Conservation (phyloP, 2,888 invertebrate species). For the Molorchus minor region DNA sequence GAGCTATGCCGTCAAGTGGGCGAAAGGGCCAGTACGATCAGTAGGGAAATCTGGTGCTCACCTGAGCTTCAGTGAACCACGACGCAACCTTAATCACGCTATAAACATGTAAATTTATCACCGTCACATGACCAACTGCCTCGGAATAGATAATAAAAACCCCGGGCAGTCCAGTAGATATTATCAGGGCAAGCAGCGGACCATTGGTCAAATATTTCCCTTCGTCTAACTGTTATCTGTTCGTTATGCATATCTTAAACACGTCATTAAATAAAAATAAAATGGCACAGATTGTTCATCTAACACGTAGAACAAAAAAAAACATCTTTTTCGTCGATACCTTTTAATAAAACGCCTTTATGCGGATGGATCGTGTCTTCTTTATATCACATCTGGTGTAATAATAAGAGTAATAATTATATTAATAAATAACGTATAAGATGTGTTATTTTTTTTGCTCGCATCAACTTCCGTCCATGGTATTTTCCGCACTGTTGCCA, state of each 20-base stretch:
- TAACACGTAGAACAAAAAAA: slow-evolving; percentile 6
- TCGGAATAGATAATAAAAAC: slow-evolving; percentile 45
- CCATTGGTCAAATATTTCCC: slow-evolving; percentile 27
- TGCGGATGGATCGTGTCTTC: no score
- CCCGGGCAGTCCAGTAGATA: slow-evolving; percentile 29
- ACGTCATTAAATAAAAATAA: slow-evolving; percentile 18
- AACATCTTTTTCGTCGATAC: background rate
- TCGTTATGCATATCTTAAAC: slow-evolving; percentile 10
- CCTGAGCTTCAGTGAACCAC: slow-evolving; percentile 47
- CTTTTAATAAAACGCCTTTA: no score
- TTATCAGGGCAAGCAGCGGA: slow-evolving; percentile 14
- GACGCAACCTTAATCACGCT: slow-evolving; percentile 49
- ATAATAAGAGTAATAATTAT: no score
- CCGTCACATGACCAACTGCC: slow-evolving; percentile 48
- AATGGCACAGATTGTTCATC: slow-evolving; percentile 9
- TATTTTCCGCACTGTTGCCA: background rate
- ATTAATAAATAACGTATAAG: background rate
- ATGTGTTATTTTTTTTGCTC: background rate
- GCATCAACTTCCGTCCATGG: background rate
- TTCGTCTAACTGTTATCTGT: slow-evolving; percentile 10
- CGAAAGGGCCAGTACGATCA: slow-evolving; percentile 35
- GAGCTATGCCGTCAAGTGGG: slow-evolving; percentile 19
- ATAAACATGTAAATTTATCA: slow-evolving; percentile 54
- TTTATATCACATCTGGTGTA: no score
- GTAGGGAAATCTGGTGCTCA: slow-evolving; percentile 48